Conservation (phyloP, 2,888 invertebrate species). For the Platycnemis pennipes region DNA sequence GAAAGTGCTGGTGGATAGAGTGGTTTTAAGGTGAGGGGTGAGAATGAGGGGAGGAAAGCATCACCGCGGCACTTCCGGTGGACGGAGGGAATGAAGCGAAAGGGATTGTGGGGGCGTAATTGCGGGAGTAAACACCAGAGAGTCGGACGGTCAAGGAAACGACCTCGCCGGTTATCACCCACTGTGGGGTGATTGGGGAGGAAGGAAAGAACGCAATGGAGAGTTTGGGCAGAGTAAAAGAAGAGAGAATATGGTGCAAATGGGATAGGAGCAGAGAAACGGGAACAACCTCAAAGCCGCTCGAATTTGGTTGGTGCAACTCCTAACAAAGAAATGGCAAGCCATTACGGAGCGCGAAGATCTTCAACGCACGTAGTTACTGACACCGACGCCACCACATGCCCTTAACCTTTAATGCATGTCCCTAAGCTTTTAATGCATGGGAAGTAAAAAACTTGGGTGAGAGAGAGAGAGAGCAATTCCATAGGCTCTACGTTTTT, state of each 20-base stretch:
- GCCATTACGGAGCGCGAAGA: not conserved
- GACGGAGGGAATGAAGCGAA: conserved; percentile 36
- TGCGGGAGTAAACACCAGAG: conserved; percentile 61
- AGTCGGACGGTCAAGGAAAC: conserved; percentile 56
- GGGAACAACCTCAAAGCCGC: not conserved
- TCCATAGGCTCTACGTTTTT: too few species aligned
- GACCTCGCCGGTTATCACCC: conserved; percentile 61
- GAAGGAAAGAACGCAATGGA: conserved; percentile 29
- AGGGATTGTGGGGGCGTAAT: conserved; percentile 62
- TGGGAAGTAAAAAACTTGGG: too few species aligned
- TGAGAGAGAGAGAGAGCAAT: too few species aligned
- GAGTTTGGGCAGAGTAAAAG: not conserved
- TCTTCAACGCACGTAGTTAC: not conserved
- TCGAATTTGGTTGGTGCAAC: not conserved
- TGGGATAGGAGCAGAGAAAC: not conserved
- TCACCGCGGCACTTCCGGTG: conserved; percentile 44
- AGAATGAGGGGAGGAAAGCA: not conserved
- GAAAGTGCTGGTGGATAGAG: not conserved
- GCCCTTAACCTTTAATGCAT: too few species aligned
- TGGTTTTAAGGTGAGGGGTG: not conserved
- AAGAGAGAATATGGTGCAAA: not conserved
- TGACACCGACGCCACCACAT: too few species aligned
- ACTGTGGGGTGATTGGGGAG: conserved; percentile 52
- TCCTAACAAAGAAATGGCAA: not conserved
- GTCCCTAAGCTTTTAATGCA: too few species aligned